Base-by-base conservation (phyloP, 2,797 vertebrate species). In the Myripristis jacobus region DNA sequence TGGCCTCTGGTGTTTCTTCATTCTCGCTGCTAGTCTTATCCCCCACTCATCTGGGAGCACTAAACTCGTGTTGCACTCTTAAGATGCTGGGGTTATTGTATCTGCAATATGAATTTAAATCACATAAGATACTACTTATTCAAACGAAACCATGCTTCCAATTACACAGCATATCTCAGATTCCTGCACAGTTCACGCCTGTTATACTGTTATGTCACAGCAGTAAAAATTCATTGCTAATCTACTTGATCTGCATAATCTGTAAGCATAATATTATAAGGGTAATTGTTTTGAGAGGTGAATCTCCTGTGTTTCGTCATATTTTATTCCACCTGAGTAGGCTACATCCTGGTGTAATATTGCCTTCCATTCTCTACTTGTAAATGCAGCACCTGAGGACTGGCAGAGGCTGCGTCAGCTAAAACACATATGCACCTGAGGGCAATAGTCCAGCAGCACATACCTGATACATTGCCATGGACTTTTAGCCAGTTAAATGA, bases 1-100 rank as follows among this genome's bases (percentile, higher is more conserved):
- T 91, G 89, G 90, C 79, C 79, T 69, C 69, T 82, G 74, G 76
- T 77, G 70, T 85, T 82, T 80, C 83, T 87, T 84, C 73, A 81
- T 71, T 86, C 86, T 81, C 72, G 66, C 82, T 69, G 68, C 66
- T 57, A 50, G 71, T 87, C 64, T 84, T 73, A 86, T 85, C 81
- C 69, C 65, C 38, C 41, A 46, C 71, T 84, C 79, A 77, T 85
- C 44, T 76, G 82, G 78, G 82, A 83, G 71, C 56, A 66, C 54
- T 86, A 73, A 85, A 88, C 83, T 90, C 57, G 24, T 64, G 65
- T 52, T 81, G 75, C 79, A 82, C 82, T 82, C 66, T 76, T 78
- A 72, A 86, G 73, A 81, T 83, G 68, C 59, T 75, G 64, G 12
- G 29, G 8, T 41, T 70, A 57, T 73, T 79, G 77, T 57, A 75